A percentile compares a stretch with the other conserved stretches of the same genome.
phyloP scores from a whole-genome alignment of 2,113 vertebrate genomes.

The Bubo blakistoni region DNA sequence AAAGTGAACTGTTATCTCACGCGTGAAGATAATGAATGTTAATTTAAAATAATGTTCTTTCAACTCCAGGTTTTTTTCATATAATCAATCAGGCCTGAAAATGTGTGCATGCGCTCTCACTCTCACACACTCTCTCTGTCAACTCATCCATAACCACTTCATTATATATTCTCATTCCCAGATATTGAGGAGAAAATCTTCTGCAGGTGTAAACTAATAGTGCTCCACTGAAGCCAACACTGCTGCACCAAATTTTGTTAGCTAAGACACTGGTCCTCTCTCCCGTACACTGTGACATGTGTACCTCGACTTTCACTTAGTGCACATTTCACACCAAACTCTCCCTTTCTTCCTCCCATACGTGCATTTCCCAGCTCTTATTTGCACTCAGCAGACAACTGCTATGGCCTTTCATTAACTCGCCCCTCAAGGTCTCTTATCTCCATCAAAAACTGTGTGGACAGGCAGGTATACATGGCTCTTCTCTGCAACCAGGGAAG shows the following conservation, averaged over 20 bases:
- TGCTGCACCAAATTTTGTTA: neutral
- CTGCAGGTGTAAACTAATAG: constrained; percentile 22
- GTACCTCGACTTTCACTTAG: neutral
- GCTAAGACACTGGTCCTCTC: neutral
- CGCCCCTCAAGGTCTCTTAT: neutral
- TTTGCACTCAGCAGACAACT: neutral
- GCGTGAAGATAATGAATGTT: constrained; percentile 50
- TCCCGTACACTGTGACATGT: neutral
- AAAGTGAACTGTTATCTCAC: constrained; percentile 55
- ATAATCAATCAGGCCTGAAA: constrained; percentile 53
- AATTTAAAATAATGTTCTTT: constrained; percentile 62
- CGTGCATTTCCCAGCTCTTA: neutral
- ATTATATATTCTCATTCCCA: constrained; percentile 12
- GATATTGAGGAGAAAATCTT: neutral
- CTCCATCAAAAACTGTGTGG: neutral
- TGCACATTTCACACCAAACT: neutral
- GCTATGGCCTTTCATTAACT: neutral
- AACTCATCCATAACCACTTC: neutral
- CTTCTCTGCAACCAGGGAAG: neutral
- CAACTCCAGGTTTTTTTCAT: constrained; percentile 14
- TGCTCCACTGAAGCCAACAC: neutral
- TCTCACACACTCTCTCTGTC: neutral
- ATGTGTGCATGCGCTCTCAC: neutral
- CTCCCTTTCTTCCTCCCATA: neutral
- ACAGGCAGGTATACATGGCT: neutral